Conservation (phyloP, 2,113 vertebrate genomes). For the Recurvirostra avosetta region DNA sequence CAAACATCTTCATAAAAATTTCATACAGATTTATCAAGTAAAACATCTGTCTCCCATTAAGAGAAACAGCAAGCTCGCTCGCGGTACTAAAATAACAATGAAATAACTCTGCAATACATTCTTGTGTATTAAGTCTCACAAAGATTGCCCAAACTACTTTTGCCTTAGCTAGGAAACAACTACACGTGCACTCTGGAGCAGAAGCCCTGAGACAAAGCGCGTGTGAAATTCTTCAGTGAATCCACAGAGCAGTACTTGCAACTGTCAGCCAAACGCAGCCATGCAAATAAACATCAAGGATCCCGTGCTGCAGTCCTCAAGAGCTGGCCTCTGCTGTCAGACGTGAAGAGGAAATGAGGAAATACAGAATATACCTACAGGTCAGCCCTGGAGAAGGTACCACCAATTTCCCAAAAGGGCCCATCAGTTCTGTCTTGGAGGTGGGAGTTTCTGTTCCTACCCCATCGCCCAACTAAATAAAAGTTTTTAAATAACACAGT, state of each 20-base stretch:
- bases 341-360: background rate
- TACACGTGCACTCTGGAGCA: accelerated
- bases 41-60: background rate
- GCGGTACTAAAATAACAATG: background rate
- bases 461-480: background rate
- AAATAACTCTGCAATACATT: background rate
- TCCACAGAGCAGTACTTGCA: background rate
- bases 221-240: background rate
- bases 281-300: background rate
- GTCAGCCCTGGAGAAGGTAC: background rate
- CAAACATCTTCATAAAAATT: background rate
- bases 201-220: background rate
- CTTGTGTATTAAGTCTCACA: background rate
- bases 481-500: background rate
- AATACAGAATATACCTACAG: background rate
- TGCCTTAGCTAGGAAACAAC: background rate
- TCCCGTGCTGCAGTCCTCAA: background rate
- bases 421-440: background rate
- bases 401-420: accelerated
- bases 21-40: background rate
- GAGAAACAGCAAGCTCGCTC: background rate
- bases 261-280: background rate
- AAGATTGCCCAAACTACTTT: background rate
- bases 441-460: background rate
- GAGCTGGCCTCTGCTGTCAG: background rate